phyloP scores from a whole-genome alignment of 1,140 invertebrate species.

The Microplitis demolitor region DNA sequence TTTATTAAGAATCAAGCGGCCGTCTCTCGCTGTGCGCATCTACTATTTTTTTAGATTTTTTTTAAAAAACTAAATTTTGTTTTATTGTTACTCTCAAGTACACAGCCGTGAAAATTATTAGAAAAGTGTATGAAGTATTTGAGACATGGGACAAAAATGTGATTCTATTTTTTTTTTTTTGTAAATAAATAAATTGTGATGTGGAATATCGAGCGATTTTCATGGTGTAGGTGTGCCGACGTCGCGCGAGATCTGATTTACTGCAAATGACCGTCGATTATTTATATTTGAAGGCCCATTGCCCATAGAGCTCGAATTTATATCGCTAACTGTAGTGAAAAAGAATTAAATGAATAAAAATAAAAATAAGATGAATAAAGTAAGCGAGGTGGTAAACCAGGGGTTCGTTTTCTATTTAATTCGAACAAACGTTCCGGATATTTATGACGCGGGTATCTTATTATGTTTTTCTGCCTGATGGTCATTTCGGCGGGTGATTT shows the following conservation, averaged over 20 bases:
- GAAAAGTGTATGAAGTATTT: too few species aligned
- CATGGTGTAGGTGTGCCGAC: conserved; percentile 1
- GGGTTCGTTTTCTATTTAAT: conserved; percentile 24
- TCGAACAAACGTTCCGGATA: conserved; percentile 20
- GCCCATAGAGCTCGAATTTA: not conserved
- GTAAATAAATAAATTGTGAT: too few species aligned
- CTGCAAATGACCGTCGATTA: conserved; percentile 34
- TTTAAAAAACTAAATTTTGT: too few species aligned
- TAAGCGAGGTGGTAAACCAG: not conserved
- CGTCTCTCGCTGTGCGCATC: conserved; percentile 11
- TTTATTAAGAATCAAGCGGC: conserved; percentile 38
- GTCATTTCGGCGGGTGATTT: not conserved
- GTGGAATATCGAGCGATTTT: conserved; percentile 22
- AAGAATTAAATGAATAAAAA: not conserved
- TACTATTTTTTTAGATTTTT: too few species aligned
- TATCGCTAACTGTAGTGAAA: not conserved
- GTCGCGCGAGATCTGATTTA: conserved; percentile 29
- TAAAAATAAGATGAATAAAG: not conserved
- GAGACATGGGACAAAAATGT: too few species aligned
- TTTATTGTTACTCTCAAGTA: too few species aligned
- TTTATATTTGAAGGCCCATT: conserved; percentile 14
- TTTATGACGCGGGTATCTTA: not conserved
- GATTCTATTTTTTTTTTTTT: too few species aligned
- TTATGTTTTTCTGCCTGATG: not conserved
- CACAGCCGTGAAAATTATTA: too few species aligned